Base-by-base conservation (phyloP, 2,888 invertebrate species). In the Dasysyrphus albostriatus region DNA sequence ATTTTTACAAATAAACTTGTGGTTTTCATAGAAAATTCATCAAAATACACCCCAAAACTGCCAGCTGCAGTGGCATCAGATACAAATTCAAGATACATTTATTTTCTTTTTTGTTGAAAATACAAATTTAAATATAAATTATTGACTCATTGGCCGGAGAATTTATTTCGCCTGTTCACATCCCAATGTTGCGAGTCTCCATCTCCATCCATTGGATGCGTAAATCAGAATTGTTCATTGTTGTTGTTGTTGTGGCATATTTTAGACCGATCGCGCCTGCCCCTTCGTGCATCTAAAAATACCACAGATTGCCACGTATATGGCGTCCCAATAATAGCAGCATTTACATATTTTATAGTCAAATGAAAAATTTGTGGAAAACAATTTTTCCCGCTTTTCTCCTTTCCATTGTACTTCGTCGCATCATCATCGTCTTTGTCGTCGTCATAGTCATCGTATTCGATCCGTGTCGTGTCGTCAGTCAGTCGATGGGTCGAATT, bases 71-170 rank as follows among this genome's bases (percentile, higher is more conserved):
- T 8, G 14, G 9, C 37, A 54, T 24, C 49, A 24, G 1, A 37
- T n/a, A 51, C 19, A 9, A 7, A 29, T 16, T 32, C 29, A 49
- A 76, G 74, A 84, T 65, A 75, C 69, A 79, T 37, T 29, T 29
- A 1, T 59, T 16, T 9, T 39, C 29, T 59, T 32, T 39, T 29
- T 7, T 61, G 32, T 44, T 14, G 16, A 49, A 59, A 67, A 76
- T 69, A 69, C 69, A 85, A 78, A 74, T 78, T 63, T 87, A 87
- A 87, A 79, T 87, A 67, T 87, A 87, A 87, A 87, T 83, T 83
- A 87, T 87, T 87, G 87, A 87, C 87, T 87, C 87, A 87, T 83
- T 87, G 87, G 83, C 74, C 82, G 65, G 83, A 83, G 87, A 79
- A 87, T 81, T 84, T 76, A 80, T 80, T 83, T 87, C 65, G 78